Evolutionary conservation across 2,888 invertebrate species (phyloP).

Genomic region (Didymodactylos carnosus): DNA sequence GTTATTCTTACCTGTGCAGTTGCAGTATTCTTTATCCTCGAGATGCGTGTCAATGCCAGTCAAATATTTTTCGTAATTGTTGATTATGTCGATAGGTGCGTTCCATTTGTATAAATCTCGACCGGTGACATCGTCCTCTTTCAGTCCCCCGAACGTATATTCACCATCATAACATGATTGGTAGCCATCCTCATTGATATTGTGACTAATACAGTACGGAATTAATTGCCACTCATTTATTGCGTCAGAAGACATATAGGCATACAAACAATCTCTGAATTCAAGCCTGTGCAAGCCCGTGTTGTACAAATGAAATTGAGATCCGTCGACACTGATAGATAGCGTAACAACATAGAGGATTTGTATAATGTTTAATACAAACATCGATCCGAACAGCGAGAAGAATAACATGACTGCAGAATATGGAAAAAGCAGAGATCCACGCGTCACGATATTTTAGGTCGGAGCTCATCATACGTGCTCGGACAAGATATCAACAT

Average conservation of each 20-base stretch:
- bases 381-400: too few species aligned
- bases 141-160: neutral
- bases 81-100: neutral
- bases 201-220: neutral
- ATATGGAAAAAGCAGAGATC: too few species aligned
- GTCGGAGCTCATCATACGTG: too few species aligned
- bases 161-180: neutral
- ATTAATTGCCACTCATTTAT: neutral
- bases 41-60: neutral
- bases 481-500: too few species aligned
- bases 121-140: neutral
- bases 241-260: neutral
- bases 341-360: too few species aligned
- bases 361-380: too few species aligned
- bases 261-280: neutral
- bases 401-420: too few species aligned
- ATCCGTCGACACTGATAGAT: too few species aligned
- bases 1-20: neutral
- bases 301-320: neutral
- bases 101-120: neutral
- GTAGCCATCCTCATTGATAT: neutral
- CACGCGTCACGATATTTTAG: too few species aligned
- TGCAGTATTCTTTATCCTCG: neutral
- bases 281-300: too few species aligned
- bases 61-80: neutral